These are phyloP conservation scores for Nanorana parkeri DNA, from an alignment of 2,113 vertebrate genomes.

Conservation along the genomic window DNA sequence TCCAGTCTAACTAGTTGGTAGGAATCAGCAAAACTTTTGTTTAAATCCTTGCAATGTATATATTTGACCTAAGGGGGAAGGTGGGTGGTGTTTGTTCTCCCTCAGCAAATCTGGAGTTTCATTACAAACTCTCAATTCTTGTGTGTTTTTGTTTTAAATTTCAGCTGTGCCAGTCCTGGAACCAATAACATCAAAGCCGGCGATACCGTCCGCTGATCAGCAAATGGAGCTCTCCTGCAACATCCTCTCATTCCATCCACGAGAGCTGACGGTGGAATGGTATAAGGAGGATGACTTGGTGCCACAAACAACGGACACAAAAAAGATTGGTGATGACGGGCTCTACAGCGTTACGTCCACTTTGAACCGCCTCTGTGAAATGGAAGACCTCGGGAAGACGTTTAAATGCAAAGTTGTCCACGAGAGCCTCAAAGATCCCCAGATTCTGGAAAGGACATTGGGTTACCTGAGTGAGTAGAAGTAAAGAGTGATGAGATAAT, in stretches of 20 bases:
- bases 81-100: too few species aligned
- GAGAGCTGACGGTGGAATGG: not conserved
- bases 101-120: too few species aligned
- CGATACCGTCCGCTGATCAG: slow-evolving; percentile 2
- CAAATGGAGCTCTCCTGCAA: not conserved
- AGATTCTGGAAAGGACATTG: slow-evolving; percentile 10
- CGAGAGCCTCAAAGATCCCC: not conserved
- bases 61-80: not conserved
- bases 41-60: not conserved
- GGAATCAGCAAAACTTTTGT: not conserved
- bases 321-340: not conserved
- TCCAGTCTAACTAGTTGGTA: too few species aligned
- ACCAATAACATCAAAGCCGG: not conserved
- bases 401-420: slow-evolving; percentile 40
- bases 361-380: not conserved
- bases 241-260: slow-evolving; percentile 46
- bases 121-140: not conserved
- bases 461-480: slow-evolving; percentile 14
- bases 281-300: not conserved
- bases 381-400: slow-evolving; percentile 13
- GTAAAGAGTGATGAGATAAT: too few species aligned
- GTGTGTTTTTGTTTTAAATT: too few species aligned
- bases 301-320: not conserved
- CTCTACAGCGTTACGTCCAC: slow-evolving; percentile 12
- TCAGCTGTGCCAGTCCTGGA: slow-evolving; percentile 22